Percentiles rank a stretch among this genome's conserved stretches.
Conservation (phyloP, 2,113 vertebrate genomes). For the Chionis minor region DNA sequence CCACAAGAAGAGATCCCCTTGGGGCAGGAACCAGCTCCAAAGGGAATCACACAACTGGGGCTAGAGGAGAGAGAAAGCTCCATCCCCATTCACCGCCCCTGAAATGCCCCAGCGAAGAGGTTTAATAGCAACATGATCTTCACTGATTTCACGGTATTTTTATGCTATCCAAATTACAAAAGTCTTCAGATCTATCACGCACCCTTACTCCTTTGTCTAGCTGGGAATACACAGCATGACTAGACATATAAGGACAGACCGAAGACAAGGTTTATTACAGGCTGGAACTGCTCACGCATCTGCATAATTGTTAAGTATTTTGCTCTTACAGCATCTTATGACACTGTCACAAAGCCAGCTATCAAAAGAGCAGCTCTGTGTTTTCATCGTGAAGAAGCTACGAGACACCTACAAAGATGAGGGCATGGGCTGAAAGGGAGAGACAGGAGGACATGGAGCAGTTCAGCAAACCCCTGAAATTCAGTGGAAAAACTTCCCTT, state of each 20-base stretch:
- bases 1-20: neutral
- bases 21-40: neutral
- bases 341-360: neutral
- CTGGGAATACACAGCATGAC: neutral
- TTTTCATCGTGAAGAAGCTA: neutral
- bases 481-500: neutral
- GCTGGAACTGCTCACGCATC: neutral
- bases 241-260: neutral
- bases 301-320: neutral
- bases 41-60: neutral
- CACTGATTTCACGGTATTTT: fast-evolving
- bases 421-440: neutral
- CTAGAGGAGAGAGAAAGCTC: neutral
- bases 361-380: neutral
- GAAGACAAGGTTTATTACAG: neutral
- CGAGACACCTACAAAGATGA: neutral
- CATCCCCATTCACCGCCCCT: neutral
- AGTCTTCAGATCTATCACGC: neutral
- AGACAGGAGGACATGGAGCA: neutral
- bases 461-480: neutral
- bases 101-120: neutral
- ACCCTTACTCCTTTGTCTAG: neutral
- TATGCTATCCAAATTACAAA: neutral
- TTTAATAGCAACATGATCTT: neutral
- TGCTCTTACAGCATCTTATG: neutral